Conservation (phyloP, 2,113 vertebrate genomes). For the Oceanites oceanicus region DNA sequence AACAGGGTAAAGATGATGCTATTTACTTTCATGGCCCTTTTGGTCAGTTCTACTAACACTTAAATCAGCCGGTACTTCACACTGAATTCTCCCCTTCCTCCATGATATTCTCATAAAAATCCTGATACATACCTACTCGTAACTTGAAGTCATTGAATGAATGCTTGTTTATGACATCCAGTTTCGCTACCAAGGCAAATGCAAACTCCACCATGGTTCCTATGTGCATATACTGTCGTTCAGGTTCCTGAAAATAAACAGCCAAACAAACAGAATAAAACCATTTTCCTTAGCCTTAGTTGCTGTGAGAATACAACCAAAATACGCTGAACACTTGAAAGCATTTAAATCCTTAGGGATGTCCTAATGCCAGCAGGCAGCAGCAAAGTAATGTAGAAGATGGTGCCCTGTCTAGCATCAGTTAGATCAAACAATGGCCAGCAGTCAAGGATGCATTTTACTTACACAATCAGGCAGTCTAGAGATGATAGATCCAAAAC, state of each 20-base stretch:
- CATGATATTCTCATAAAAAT: background rate
- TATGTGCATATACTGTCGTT: constrained; percentile 95
- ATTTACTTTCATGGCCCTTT: background rate
- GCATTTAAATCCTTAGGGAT: background rate
- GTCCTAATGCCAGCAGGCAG: background rate
- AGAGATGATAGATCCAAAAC: background rate
- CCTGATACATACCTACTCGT: constrained; percentile 85
- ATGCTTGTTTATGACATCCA: constrained; percentile 97
- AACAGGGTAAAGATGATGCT: background rate
- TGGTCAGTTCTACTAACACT: background rate
- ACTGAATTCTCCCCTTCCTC: background rate
- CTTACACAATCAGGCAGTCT: background rate
- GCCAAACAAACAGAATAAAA: background rate
- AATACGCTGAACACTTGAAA: background rate
- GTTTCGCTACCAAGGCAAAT: constrained; percentile 92
- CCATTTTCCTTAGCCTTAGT: background rate
- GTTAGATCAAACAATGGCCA: background rate
- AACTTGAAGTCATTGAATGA: constrained; percentile 99
- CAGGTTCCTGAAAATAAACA: constrained; percentile 82
- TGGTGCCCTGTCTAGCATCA: background rate
- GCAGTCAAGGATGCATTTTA: background rate
- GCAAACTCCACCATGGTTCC: constrained; percentile 98
- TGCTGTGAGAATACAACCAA: background rate
- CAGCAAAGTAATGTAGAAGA: background rate
- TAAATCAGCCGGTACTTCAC: background rate